Base-by-base conservation (phyloP, 1,140 invertebrate genomes). In the Zaprionus lachaisei region DNA sequence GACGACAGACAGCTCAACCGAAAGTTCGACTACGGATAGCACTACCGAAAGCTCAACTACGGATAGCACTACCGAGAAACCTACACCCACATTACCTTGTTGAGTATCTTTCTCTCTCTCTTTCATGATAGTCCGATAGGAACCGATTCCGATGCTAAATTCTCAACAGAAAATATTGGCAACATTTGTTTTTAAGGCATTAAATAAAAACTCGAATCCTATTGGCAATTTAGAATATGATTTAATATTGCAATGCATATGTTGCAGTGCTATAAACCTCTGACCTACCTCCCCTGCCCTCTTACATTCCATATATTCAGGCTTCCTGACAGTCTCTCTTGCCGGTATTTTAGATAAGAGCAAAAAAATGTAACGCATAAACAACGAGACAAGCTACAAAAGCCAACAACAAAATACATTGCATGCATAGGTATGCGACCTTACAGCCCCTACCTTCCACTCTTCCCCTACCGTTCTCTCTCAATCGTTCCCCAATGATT, bases 361-460 rank as follows among this genome's bases (percentile, higher is more conserved):
- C 24, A 34, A 34, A 68, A 61, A 86, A 80, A 75, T 79, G 56
- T 85, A 79, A 82, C 79, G 80, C 79, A 87, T 87, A 86, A 85
- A 77, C 83, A 87, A 71, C 55, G 69, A 66, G 68, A 74, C 64
- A 62, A 63, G 51, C 62, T 49, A 66, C 65, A 70, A 44, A 72
- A 73, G 74, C 69, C 47, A 75, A 38, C 60, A 70, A 64, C 62
- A 69, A 38, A 60, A 24, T n/a, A 44, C 24, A 44, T 41, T 37
- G 20, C 56, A 61, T 78, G 71, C 63, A 64, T 54, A 65, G 41
- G 61, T 24, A 28, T 65, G 28, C 49, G 55, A 37, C 31, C 51
- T 62, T 38, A 64, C 44, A 1, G 17, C 9, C 17, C 20, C 17
- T 12, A 3, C 47, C 20, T 7, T 12, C 9, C 14, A 5, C 41